These are phyloP conservation scores for Opisthocomus hoazin DNA, from an alignment of 2,113 vertebrate genomes.

Conservation along the genomic window DNA sequence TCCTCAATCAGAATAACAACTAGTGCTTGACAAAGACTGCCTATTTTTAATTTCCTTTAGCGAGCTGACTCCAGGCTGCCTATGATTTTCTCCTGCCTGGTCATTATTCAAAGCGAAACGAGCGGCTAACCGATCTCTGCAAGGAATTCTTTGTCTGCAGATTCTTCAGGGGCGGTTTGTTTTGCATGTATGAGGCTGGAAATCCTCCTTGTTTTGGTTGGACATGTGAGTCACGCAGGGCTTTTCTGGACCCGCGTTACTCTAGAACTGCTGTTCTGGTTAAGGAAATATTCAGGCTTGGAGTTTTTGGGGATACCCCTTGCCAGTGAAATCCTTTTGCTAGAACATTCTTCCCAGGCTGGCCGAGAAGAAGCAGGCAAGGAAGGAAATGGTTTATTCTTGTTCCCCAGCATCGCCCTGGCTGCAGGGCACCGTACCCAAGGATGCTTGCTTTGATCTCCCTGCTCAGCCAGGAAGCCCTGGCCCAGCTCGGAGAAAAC, in stretches of 20 bases:
- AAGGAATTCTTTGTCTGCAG: constrained; percentile 63
- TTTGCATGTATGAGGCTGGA: constrained; percentile 45
- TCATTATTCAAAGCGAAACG: constrained; percentile 50
- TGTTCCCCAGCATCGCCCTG: not conserved
- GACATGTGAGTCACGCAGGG: not conserved
- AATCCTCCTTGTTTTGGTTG: constrained; percentile 48
- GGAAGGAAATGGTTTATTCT: constrained; percentile 3
- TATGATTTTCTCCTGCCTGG: constrained; percentile 52
- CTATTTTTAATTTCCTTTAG: constrained; percentile 62
- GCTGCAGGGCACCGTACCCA: not conserved
- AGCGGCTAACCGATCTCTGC: constrained; percentile 53
- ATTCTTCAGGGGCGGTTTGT: constrained; percentile 59
- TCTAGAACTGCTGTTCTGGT: constrained; percentile 51
- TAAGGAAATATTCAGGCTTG: constrained; percentile 41
- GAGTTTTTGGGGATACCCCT: constrained; percentile 57
- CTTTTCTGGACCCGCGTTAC: constrained; percentile 40
- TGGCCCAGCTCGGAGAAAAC: not conserved
- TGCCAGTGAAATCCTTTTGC: constrained; percentile 60
- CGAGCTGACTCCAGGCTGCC: constrained; percentile 40
- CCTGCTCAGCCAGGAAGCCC: not conserved
- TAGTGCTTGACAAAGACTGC: constrained; percentile 35
- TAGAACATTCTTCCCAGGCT: not conserved
- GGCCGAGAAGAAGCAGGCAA: not conserved
- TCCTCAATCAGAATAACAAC: constrained; percentile 44
- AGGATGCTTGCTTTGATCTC: not conserved